phyloP scores from a whole-genome alignment of 2,888 invertebrate species.

The Parochlus steinenii region DNA sequence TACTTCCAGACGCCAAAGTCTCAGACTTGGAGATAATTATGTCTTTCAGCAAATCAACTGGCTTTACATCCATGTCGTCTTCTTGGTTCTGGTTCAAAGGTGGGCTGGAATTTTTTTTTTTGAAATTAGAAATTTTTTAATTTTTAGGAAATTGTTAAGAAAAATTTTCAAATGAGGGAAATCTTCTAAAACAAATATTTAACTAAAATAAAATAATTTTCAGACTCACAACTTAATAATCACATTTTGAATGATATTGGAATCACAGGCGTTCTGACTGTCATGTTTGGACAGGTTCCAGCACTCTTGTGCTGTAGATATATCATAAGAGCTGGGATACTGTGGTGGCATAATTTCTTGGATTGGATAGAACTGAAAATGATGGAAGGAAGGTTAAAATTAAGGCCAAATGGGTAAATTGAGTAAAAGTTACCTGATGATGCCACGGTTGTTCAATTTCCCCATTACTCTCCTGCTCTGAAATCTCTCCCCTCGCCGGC shows the following conservation, averaged over 20 bases:
- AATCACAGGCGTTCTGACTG: slow-evolving; percentile 12
- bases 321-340: slow-evolving; percentile 17
- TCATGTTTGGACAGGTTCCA: slow-evolving; percentile 16
- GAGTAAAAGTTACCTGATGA: slow-evolving; percentile 35
- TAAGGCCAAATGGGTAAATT: background rate
- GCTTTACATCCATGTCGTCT: slow-evolving; percentile 8
- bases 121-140: too few species aligned
- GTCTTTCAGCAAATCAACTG: slow-evolving; percentile 7
- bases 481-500: slow-evolving; percentile 74
- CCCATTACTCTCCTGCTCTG: slow-evolving; percentile 73
- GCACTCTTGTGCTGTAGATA: slow-evolving; percentile 18
- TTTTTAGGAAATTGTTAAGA: too few species aligned
- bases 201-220: too few species aligned
- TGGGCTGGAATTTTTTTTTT: slow-evolving; percentile 2
- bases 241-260: slow-evolving; percentile 12
- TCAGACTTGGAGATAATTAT: slow-evolving; percentile 9
- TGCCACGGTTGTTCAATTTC: slow-evolving; percentile 60
- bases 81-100: slow-evolving; percentile 8
- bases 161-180: too few species aligned
- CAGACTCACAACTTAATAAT: slow-evolving; percentile 13
- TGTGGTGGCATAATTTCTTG: slow-evolving; percentile 8
- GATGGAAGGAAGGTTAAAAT: background rate
- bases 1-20: slow-evolving; percentile 7
- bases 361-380: slow-evolving; percentile 8
- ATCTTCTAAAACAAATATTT: background rate